phyloP scores from a whole-genome alignment of 2,113 vertebrate genomes.

The Cyphomyrus plagiostoma region DNA sequence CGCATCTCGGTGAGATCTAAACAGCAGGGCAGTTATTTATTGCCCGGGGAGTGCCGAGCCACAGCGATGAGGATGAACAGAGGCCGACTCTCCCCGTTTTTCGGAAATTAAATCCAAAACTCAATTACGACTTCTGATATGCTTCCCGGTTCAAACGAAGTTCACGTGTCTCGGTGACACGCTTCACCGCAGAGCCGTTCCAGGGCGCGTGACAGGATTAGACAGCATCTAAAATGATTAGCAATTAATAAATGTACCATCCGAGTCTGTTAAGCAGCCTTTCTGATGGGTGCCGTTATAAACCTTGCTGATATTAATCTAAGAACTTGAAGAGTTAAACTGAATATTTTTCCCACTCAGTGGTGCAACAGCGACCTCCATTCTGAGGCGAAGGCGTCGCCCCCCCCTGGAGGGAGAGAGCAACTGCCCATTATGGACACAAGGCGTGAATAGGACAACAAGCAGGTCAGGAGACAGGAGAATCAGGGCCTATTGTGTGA shows the following conservation, averaged over 20 bases:
- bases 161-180: constrained; percentile 41
- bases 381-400: neutral
- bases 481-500: neutral
- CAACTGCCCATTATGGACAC: neutral
- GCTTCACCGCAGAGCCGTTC: constrained; percentile 28
- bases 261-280: neutral
- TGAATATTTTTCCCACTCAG: neutral
- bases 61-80: neutral
- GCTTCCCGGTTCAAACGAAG: constrained; percentile 44
- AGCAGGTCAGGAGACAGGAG: neutral
- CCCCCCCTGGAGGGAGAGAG: neutral
- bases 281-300: neutral
- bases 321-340: neutral
- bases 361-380: neutral
- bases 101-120: constrained; percentile 41
- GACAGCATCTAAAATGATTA: constrained; percentile 25
- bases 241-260: neutral
- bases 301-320: neutral
- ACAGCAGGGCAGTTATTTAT: neutral
- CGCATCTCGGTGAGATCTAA: neutral
- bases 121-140: constrained; percentile 52
- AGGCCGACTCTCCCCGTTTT: constrained; percentile 21
- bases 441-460: neutral
- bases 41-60: constrained; percentile 1
- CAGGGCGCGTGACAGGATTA: constrained; percentile 31